A percentile compares a stretch with the other conserved stretches of the same genome.
Conservation (phyloP, 2,113 vertebrate species). For the Sapajus apella region DNA sequence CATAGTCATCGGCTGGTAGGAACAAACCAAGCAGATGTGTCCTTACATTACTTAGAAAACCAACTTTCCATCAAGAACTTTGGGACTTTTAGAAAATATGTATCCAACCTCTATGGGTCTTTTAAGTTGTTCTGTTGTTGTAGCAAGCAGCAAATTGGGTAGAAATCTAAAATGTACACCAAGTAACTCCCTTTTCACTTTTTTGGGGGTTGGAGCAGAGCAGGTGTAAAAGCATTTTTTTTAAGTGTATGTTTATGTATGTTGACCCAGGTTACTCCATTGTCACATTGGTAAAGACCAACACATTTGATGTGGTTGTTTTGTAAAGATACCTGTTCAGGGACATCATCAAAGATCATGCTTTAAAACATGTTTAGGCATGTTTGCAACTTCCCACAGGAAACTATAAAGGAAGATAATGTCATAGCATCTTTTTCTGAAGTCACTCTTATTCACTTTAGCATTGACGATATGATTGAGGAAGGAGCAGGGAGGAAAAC, state of each 20-base stretch:
- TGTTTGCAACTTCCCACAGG: not conserved
- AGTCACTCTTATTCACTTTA: rapidly evolving
- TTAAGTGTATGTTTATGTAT: not conserved
- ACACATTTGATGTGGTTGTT: not conserved
- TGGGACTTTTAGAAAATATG: not conserved
- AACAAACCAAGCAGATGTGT: not conserved
- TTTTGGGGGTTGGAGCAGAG: not conserved
- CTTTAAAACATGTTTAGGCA: not conserved
- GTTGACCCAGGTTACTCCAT: too few relatives aligned
- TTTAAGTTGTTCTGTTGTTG: too few relatives aligned
- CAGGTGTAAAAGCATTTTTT: not conserved
- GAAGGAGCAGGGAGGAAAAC: not conserved
- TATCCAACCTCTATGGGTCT: rapidly evolving
- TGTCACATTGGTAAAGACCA: not conserved
- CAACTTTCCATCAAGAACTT: not conserved
- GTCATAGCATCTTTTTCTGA: not conserved
- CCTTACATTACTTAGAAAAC: not conserved
- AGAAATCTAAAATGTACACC: not conserved
- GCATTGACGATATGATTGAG: not conserved
- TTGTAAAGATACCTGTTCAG: not conserved
- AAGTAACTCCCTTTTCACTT: not conserved
- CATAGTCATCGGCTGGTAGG: not conserved
- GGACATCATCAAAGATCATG: not conserved
- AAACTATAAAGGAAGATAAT: not conserved
- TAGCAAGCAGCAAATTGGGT: not conserved